Evolutionary conservation across 1,140 invertebrate genomes (phyloP).

Genomic region (Wiebesia pumilae): DNA sequence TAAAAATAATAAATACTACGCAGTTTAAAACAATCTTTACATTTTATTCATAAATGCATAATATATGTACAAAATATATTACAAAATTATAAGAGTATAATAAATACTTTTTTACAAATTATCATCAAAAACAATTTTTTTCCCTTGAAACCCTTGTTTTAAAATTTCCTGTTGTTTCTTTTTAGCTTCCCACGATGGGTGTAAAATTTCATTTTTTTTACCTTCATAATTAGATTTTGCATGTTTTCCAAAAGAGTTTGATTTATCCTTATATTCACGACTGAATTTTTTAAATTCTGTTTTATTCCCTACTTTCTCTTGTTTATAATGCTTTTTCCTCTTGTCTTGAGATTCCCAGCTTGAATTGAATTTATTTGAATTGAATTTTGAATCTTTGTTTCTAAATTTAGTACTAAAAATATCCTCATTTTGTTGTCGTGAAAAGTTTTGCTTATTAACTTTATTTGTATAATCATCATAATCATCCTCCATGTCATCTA

Average conservation of each 20-base stretch:
- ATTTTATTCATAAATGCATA: conserved; percentile 5
- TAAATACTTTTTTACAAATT: conserved; percentile 44
- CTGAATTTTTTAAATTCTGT: conserved; percentile 4
- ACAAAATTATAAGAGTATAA: background rate
- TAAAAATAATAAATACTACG: background rate
- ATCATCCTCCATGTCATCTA: conserved; percentile 20
- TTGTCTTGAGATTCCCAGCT: conserved; percentile 5
- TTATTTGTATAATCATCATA: conserved; percentile 36
- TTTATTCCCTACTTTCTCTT: background rate
- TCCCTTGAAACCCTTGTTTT: conserved; percentile 68
- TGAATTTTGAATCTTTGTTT: conserved; percentile 33
- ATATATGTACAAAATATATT: conserved; percentile 34
- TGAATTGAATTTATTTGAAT: conserved; percentile 21
- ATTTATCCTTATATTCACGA: background rate
- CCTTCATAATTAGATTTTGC: background rate
- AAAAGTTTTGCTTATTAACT: conserved; percentile 39
- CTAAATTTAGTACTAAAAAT: conserved; percentile 48
- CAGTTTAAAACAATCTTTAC: background rate
- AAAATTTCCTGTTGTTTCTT: conserved; percentile 66
- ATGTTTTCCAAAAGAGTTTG: conserved; percentile 12
- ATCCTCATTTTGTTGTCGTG: conserved; percentile 44
- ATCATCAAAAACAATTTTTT: conserved; percentile 67
- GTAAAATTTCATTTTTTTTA: conserved; percentile 58
- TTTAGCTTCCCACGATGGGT: conserved; percentile 73
- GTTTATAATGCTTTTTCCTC: background rate